Percentiles rank a stretch among this genome's conserved stretches.
These are phyloP conservation scores for Apodemia duryi DNA, from an alignment of 2,888 invertebrate genomes.

Conservation along the genomic window DNA sequence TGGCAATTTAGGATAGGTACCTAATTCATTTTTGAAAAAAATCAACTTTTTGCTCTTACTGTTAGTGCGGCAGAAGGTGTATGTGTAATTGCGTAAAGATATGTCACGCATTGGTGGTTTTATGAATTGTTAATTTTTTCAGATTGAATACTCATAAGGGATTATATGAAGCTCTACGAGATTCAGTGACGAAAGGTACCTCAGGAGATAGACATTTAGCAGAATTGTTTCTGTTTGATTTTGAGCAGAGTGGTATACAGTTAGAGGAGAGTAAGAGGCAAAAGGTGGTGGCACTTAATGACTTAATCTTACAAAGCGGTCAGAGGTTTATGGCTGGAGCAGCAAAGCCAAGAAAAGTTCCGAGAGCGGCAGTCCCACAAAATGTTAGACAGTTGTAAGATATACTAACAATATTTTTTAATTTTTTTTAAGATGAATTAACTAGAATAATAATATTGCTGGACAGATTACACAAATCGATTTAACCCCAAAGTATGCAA, in stretches of 20 bases:
- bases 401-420: neutral
- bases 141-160: constrained; percentile 94
- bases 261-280: constrained; percentile 85
- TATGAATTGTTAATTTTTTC: constrained; percentile 21
- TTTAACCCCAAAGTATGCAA: too few relatives aligned
- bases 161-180: constrained; percentile 87
- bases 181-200: constrained; percentile 86
- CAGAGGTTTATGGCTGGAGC: constrained; percentile 90
- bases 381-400: constrained; percentile 86
- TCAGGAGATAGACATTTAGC: constrained; percentile 92
- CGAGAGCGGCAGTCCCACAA: constrained; percentile 83
- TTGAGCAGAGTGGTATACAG: constrained; percentile 98
- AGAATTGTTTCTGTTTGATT: constrained; percentile 95
- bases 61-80: too few relatives aligned
- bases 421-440: neutral
- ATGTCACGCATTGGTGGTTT: too few relatives aligned
- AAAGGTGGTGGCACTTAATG: constrained; percentile 91
- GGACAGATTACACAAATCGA: too few relatives aligned
- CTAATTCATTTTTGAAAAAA: too few relatives aligned
- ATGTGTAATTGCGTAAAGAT: too few relatives aligned
- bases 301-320: constrained; percentile 89
- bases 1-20: too few relatives aligned
- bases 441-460: too few relatives aligned
- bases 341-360: constrained; percentile 83
- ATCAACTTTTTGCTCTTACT: too few relatives aligned